These are phyloP conservation scores for Neolamprologus tretocephalus DNA, from an alignment of 2,113 vertebrate genomes.

Conservation along the genomic window DNA sequence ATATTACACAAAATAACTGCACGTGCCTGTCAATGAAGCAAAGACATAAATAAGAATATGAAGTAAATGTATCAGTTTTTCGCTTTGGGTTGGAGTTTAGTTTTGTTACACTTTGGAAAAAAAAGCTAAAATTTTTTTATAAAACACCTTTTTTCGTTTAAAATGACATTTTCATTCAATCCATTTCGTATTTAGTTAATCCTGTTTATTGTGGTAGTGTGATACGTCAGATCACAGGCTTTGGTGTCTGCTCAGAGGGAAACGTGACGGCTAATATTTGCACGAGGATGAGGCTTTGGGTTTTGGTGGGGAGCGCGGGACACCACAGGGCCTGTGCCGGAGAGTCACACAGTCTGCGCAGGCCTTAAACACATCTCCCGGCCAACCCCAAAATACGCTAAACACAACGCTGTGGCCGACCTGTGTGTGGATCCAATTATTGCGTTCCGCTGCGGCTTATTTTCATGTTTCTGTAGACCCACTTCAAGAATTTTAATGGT, in stretches of 20 bases:
- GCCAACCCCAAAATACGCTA: not conserved
- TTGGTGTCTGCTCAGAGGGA: not conserved
- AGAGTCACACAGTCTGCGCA: not conserved
- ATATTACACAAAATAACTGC: not conserved
- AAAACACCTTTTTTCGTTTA: not conserved
- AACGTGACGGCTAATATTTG: not conserved
- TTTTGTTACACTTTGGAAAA: not conserved
- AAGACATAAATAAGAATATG: not conserved
- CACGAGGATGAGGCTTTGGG: not conserved
- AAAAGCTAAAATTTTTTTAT: not conserved
- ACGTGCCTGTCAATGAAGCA: not conserved
- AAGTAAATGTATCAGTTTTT: not conserved
- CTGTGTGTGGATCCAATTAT: slow-evolving; percentile 29
- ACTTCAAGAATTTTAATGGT: not conserved
- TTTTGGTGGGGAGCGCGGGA: not conserved
- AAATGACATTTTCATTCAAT: not conserved
- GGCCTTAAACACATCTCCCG: not conserved
- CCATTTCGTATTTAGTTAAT: no score
- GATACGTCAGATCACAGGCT: not conserved
- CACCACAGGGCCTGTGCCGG: slow-evolving; percentile 13
- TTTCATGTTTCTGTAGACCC: not conserved
- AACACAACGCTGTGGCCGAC: not conserved
- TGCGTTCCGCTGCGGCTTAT: not conserved
- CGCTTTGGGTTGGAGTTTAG: not conserved
- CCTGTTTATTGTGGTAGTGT: not conserved